Percentiles rank a stretch among this genome's conserved stretches.
These are phyloP conservation scores for Rhinichthys klamathensis DNA, from an alignment of 2,113 vertebrate species.

Conservation along the genomic window DNA sequence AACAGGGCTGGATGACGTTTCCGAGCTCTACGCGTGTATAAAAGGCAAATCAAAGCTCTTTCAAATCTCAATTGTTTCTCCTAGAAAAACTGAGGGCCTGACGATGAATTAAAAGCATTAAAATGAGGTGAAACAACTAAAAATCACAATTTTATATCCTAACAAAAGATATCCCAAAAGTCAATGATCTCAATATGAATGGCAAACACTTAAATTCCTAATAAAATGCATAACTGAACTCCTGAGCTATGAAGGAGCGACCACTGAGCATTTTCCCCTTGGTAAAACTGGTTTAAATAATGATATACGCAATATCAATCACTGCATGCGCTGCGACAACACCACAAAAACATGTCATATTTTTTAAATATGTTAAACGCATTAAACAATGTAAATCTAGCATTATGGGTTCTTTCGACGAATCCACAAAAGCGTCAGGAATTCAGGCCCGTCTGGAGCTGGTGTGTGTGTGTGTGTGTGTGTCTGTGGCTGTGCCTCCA, in stretches of 20 bases:
- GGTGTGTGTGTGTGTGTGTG: not conserved
- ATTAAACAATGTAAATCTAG: slow-evolving; percentile 34
- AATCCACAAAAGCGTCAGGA: slow-evolving; percentile 3
- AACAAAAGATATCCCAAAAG: not conserved
- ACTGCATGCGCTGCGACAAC: not conserved
- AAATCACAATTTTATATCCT: not conserved
- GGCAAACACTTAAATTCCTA: not conserved
- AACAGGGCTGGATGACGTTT: not conserved
- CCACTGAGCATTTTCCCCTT: not conserved
- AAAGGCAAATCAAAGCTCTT: not conserved
- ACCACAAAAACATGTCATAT: not conserved
- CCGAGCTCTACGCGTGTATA: not conserved
- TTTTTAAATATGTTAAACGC: slow-evolving; percentile 21
- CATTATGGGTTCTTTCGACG: slow-evolving; percentile 11
- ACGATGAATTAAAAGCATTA: not conserved
- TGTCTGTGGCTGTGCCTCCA: slow-evolving; percentile 13
- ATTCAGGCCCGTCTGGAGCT: slow-evolving; percentile 21
- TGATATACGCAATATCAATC: not conserved
- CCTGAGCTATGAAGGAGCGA: not conserved
- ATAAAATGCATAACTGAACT: not conserved
- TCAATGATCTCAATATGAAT: not conserved
- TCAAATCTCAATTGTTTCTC: not conserved
- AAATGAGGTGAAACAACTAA: not conserved
- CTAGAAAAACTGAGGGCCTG: not conserved
- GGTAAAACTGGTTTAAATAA: not conserved